Evolutionary conservation across 30 jellyfish, hydroid and myxozoan genomes (phyloP).

Genomic region (Aurelia sp.): DNA sequence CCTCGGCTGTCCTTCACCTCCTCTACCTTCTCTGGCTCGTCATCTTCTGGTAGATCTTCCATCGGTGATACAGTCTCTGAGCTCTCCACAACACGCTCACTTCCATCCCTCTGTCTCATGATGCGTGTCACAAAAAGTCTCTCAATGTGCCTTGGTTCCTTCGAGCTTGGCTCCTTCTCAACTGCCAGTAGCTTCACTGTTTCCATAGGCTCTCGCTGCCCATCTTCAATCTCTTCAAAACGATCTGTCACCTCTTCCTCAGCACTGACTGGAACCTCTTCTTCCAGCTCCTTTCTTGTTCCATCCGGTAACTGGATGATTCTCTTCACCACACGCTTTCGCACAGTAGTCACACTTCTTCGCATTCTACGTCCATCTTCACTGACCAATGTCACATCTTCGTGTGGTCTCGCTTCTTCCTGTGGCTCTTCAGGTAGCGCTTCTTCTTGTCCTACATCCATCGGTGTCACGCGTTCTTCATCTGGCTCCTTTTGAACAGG

Average conservation of each 20-base stretch:
- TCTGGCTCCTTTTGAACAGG: constrained; percentile 48
- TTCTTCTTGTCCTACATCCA: neutral
- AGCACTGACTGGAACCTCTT: constrained; percentile 50
- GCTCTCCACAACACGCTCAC: constrained; percentile 46
- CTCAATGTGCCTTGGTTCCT: constrained; percentile 27
- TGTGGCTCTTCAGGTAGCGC: neutral
- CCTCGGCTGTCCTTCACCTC: constrained; percentile 63
- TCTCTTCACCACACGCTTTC: constrained; percentile 70
- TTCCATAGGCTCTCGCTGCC: neutral
- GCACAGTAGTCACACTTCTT: constrained; percentile 60
- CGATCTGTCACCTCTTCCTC: constrained; percentile 9
- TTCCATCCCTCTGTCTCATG: constrained; percentile 77
- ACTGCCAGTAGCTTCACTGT: constrained; percentile 1
- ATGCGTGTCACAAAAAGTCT: constrained; percentile 73
- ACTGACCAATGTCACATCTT: constrained; percentile 8
- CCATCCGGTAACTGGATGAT: constrained; percentile 80
- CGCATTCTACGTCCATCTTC: constrained; percentile 62
- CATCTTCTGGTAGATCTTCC: constrained; percentile 70
- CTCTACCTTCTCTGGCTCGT: constrained; percentile 69
- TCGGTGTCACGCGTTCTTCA: constrained; percentile 66
- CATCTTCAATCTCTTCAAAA: constrained; percentile 15
- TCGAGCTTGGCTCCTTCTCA: constrained; percentile 25
- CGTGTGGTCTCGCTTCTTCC: constrained; percentile 9
- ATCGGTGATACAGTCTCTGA: constrained; percentile 82
- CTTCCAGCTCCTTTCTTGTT: constrained; percentile 75